A percentile compares a stretch with the other conserved stretches of the same genome.
Conservation (phyloP, 2,888 invertebrate genomes). For the Microdon myrmicae region DNA sequence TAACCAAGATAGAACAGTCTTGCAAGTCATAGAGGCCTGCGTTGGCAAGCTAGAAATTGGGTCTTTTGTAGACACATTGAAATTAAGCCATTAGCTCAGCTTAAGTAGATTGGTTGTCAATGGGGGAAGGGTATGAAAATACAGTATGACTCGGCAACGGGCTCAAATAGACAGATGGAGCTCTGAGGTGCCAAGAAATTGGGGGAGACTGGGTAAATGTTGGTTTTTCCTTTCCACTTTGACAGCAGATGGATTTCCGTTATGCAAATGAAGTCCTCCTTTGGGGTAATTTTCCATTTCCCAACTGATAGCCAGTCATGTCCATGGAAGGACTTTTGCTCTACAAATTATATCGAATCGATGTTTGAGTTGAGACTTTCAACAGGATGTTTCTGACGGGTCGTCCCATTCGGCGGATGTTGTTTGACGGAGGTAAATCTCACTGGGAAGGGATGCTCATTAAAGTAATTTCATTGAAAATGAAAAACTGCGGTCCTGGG, state of each 20-base stretch:
- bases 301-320: slow-evolving; percentile 2
- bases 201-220: too few species aligned
- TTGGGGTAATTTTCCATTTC: slow-evolving; percentile 24
- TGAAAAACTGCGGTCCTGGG: too few species aligned
- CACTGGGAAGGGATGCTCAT: too few species aligned
- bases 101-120: slow-evolving; percentile 41
- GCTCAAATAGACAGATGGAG: too few species aligned
- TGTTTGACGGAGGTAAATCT: too few species aligned
- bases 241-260: slow-evolving; percentile 51
- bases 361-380: slow-evolving; percentile 26
- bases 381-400: background rate
- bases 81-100: slow-evolving; percentile 49
- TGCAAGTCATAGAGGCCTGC: background rate
- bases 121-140: background rate
- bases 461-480: too few species aligned
- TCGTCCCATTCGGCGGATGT: too few species aligned
- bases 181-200: background rate
- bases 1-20: slow-evolving; percentile 3
- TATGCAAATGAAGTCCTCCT: slow-evolving; percentile 45
- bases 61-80: slow-evolving; percentile 46
- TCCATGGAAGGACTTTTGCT: slow-evolving; percentile 19
- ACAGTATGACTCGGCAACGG: background rate
- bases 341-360: slow-evolving; percentile 31
- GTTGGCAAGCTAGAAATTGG: slow-evolving; percentile 38
- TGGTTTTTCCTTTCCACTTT: slow-evolving; percentile 16